Percentiles rank a stretch among this genome's conserved stretches.
phyloP scores from a whole-genome alignment of 2,113 vertebrate genomes.

The Microtus richardsoni region DNA sequence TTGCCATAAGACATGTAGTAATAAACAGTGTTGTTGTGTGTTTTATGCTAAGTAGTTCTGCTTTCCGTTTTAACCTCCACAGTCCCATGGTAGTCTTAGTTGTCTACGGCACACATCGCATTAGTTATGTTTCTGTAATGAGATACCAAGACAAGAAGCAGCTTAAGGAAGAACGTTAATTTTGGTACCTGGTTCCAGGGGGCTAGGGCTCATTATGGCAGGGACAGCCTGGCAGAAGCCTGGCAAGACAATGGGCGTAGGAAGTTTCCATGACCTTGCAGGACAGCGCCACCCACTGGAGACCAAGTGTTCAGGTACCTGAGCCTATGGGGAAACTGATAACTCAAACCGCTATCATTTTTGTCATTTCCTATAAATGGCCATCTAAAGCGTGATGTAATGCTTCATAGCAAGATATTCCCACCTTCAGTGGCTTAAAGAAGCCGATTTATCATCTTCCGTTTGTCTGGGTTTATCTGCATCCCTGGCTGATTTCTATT shows the following conservation, averaged over 20 bases:
- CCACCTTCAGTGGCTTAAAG: not conserved
- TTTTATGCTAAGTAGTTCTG: slow-evolving; percentile 5
- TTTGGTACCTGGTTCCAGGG: not conserved
- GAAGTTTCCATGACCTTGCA: not conserved
- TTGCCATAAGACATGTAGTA: not conserved
- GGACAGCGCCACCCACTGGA: not conserved
- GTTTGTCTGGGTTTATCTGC: not conserved
- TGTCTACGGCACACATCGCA: not conserved
- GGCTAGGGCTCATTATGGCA: not conserved
- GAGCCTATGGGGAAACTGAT: not conserved
- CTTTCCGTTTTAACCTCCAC: slow-evolving; percentile 11
- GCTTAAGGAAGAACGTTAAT: not conserved
- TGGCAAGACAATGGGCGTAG: not conserved
- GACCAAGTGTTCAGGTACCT: not conserved
- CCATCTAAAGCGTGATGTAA: not conserved
- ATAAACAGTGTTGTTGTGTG: not conserved
- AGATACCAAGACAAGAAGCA: not conserved
- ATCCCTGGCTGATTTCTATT: not conserved
- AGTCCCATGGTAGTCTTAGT: not conserved
- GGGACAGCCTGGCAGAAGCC: not conserved
- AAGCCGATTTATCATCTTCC: not conserved
- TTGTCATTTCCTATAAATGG: too few relatives aligned
- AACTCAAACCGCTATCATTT: not conserved
- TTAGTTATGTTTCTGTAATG: not conserved
- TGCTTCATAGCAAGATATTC: not conserved